Evolutionary conservation across 2,113 vertebrate genomes (phyloP), one percentile per base, ranked within the genome.

Genomic region (Prolemur simus): DNA sequence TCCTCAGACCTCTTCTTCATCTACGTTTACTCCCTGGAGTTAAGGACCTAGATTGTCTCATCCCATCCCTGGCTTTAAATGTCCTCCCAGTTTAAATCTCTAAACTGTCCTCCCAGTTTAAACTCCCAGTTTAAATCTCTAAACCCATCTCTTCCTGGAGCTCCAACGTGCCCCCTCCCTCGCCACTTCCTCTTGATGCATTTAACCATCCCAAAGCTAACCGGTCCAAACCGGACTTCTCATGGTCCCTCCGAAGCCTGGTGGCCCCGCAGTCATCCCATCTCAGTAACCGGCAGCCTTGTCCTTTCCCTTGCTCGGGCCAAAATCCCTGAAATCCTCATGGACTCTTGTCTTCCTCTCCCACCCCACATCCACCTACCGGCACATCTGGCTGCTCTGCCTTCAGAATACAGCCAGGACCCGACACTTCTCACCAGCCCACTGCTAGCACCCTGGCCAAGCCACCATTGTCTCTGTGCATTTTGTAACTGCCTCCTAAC

Each of bases 221-320:
- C 64, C 73, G 32, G 11, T 49, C 45, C 89, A 60, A 71, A 25
- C 29, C 56, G 39, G 60, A 32, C 42, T 45, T 95, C 86, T 45
- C n/a, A 60, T 54, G 49, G n/a, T 66, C n/a, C 47, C 73, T 82
- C 66, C 5, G 3, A 92, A 69, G 81, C 25, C 7, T 10, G 37
- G 5, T 74, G 32, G 5, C 18, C 25, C 25, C 0, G 0, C 34
- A 17, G 34, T 45, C 58, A 34, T 27, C 47, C 29, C 2, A 0
- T 52, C 54, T 87, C 32, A 42, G 60, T 68, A 20, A 66, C 32
- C 3, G 8, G 21, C 69, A 66, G 2, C 52, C n/a, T 52, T 47
- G 29, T 52, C 71, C 47, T 81, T 42, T 66, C 14, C 21, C n/a
- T 25, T 21, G 23, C 66, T 63, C 56, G 58, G 14, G 32, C 74